phyloP scores from a whole-genome alignment of 1,140 invertebrate genomes.

The Acromyrmex heyeri region DNA sequence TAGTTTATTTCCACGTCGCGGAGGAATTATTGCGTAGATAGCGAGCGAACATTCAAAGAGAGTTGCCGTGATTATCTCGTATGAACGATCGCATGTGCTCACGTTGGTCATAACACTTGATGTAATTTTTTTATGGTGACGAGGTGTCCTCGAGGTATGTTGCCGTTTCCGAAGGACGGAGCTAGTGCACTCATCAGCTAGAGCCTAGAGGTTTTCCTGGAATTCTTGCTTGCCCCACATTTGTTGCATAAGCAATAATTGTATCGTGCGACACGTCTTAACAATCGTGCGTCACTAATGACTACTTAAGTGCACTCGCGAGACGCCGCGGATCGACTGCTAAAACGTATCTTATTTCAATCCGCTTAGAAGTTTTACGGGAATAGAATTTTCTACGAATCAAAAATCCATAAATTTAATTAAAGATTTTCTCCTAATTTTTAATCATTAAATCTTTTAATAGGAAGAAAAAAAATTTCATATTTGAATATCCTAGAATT shows the following conservation, averaged over 20 bases:
- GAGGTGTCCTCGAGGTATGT: neutral
- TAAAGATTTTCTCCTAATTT: neutral
- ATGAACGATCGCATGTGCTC: neutral
- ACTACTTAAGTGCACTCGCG: constrained; percentile 6
- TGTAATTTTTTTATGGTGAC: neutral
- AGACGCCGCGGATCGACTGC: neutral
- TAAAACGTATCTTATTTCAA: neutral
- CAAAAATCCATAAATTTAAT: neutral
- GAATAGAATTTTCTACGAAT: neutral
- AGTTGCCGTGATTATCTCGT: neutral
- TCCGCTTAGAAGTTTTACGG: neutral
- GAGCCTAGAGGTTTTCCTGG: neutral
- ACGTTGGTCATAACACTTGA: neutral
- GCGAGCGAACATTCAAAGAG: neutral
- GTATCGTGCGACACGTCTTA: constrained; percentile 40
- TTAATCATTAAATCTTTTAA: neutral
- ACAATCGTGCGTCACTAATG: constrained; percentile 39
- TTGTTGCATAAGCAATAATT: constrained; percentile 52
- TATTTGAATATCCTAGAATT: neutral
- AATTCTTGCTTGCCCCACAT: constrained; percentile 43
- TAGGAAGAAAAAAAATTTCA: neutral
- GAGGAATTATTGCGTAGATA: constrained; percentile 8
- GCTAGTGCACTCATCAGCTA: neutral
- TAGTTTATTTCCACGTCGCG: neutral
- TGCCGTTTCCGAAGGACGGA: constrained; percentile 3